Percentiles rank a stretch among this genome's conserved stretches.
Evolutionary conservation across 2,797 vertebrate species (phyloP).

Genomic region (Protonibea diacanthus): DNA sequence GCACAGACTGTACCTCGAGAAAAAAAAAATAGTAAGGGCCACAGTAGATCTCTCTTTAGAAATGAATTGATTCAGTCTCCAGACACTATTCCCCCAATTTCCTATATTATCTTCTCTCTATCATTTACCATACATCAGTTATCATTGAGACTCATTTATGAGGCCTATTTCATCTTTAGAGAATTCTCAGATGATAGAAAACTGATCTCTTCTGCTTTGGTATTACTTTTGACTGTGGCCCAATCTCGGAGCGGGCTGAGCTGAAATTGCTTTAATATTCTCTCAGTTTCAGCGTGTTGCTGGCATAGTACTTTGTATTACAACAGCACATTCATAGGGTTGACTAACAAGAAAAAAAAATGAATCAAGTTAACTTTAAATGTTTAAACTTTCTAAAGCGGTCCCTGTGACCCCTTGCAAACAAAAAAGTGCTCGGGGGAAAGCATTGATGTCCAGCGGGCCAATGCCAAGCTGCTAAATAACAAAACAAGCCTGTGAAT

Average conservation of each 20-base stretch:
- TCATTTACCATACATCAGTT: slow-evolving; percentile 81
- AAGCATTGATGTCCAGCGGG: slow-evolving; percentile 12
- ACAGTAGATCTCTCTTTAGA: slow-evolving; percentile 72
- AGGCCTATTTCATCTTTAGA: slow-evolving; percentile 79
- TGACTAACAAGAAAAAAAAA: slow-evolving; percentile 60
- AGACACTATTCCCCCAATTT: slow-evolving; percentile 79
- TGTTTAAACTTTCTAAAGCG: slow-evolving; percentile 58
- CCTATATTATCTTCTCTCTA: slow-evolving; percentile 77
- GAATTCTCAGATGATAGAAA: slow-evolving; percentile 81
- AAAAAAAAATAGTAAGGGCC: slow-evolving; percentile 60
- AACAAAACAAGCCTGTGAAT: slow-evolving; percentile 5
- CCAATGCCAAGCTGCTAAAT: background rate
- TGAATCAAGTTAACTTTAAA: slow-evolving; percentile 64
- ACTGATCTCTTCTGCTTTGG: slow-evolving; percentile 81
- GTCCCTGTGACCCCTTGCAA: slow-evolving; percentile 28
- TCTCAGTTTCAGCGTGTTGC: slow-evolving; percentile 74
- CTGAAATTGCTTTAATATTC: slow-evolving; percentile 82
- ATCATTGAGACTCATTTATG: slow-evolving; percentile 84
- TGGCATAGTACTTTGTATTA: slow-evolving; percentile 65
- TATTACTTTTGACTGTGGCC: slow-evolving; percentile 80
- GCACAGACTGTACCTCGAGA: slow-evolving; percentile 68
- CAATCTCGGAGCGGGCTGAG: slow-evolving; percentile 72
- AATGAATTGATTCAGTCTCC: slow-evolving; percentile 85
- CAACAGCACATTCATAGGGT: slow-evolving; percentile 50
- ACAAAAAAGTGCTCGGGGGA: slow-evolving; percentile 25